phyloP scores from a whole-genome alignment of 2,797 vertebrate species.

The Liparis tanakae region DNA sequence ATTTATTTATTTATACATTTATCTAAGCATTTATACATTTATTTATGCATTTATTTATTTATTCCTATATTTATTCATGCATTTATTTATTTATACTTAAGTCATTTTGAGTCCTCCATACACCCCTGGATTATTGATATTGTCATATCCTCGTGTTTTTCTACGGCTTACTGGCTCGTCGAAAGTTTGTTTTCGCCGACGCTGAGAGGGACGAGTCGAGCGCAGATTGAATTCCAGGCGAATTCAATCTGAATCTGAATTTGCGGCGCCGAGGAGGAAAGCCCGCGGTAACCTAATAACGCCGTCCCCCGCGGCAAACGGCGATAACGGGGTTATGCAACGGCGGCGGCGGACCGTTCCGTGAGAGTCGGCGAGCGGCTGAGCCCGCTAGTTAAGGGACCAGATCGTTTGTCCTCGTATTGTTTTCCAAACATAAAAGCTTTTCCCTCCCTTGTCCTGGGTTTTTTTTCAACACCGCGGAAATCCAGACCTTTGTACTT shows the following conservation, averaged over 20 bases:
- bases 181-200: constrained; percentile 16
- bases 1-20: too few species aligned
- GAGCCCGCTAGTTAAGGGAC: constrained; percentile 51
- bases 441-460: constrained; percentile 16
- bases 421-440: constrained; percentile 61
- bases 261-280: constrained; percentile 71
- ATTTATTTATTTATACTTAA: too few species aligned
- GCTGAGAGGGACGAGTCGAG: constrained; percentile 61
- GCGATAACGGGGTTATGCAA: constrained; percentile 66
- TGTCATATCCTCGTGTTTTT: constrained; percentile 53
- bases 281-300: constrained; percentile 71
- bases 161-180: constrained; percentile 56
- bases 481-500: constrained; percentile 71
- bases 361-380: constrained; percentile 54
- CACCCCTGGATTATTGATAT: constrained; percentile 65
- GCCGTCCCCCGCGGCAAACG: constrained; percentile 55
- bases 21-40: too few species aligned
- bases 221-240: constrained; percentile 69
- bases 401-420: constrained; percentile 44
- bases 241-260: too few species aligned
- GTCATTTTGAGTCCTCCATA: too few species aligned
- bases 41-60: too few species aligned
- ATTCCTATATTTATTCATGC: too few species aligned
- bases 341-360: constrained; percentile 41
- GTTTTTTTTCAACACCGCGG: constrained; percentile 33